Base-by-base conservation (phyloP, 2,888 invertebrate species). In the Chalcosyrphus nemorum region DNA sequence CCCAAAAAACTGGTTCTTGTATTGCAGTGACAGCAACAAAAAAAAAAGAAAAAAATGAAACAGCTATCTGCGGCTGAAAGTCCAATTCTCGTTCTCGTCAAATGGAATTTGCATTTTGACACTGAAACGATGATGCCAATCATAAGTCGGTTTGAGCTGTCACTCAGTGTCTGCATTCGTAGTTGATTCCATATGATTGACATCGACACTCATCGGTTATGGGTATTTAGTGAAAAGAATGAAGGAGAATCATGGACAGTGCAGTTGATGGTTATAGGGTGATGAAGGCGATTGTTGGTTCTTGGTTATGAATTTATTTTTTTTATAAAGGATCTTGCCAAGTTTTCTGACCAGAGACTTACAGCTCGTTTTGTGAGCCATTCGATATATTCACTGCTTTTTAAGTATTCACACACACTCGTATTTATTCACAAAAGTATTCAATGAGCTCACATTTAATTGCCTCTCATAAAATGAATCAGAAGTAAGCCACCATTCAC, bases 121-220 rank as follows among this genome's bases (percentile, higher is more conserved):
- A 71, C 59, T 66, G 81, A 80, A 76, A 76, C 85, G 75, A 81
- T 66, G 85, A 85, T 76, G 81, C 85, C 80, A 81, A 81, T 85
- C 81, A 85, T 47, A 65, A 84, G 84, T 74, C 80, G 70, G 78
- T 74, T 75, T 70, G 76, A 52, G 59, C 70, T 76, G 80, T 76
- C 81, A 81, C 65, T 81, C 85, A 72, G 59, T 68, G 35, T 32
- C 32, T 4, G 65, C 47, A 47, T 61, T 76, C 65, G 80, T 70
- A 45, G 84, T 75, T 85, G 84, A 85, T 80, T 75, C 84, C 71
- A 81, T 52, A 15, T 85, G 85, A 85, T 81, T 85, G 85, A 81
- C 85, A 85, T 76, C 85, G 85, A 85, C 85, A 85, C 85, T 85
- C 81, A 85, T 84, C 84, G 75, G 78, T 84, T 84, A 84, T 74